These are phyloP conservation scores for Drosophila oshimai DNA, from an alignment of 1,140 invertebrate species.

Conservation along the genomic window DNA sequence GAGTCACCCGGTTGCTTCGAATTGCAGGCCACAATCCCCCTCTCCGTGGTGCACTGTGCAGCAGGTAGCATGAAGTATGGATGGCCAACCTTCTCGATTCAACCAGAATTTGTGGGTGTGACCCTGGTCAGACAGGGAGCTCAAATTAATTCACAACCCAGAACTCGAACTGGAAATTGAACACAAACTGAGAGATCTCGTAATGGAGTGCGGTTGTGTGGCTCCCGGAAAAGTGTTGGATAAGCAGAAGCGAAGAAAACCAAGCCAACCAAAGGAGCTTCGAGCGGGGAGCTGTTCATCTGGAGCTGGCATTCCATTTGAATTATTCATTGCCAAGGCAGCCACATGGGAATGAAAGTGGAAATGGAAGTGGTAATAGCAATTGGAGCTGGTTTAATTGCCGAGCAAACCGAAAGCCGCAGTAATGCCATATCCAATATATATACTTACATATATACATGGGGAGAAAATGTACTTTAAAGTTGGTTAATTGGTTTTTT, in stretches of 20 bases:
- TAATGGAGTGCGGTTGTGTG: conserved; percentile 32
- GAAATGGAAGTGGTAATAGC: conserved; percentile 8
- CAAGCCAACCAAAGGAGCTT: neutral
- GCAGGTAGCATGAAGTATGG: too few relatives aligned
- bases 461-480: neutral
- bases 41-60: neutral
- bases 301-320: conserved; percentile 33
- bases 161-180: neutral
- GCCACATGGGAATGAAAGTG: conserved; percentile 16
- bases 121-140: conserved; percentile 5
- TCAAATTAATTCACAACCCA: neutral
- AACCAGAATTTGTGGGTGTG: conserved; percentile 34
- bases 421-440: conserved; percentile 5
- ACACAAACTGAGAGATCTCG: neutral
- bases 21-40: conserved; percentile 5
- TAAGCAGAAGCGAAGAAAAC: conserved; percentile 10
- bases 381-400: conserved; percentile 38
- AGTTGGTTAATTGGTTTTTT: too few relatives aligned
- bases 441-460: too few relatives aligned
- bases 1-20: conserved; percentile 2
- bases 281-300: conserved; percentile 1
- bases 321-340: conserved; percentile 28
- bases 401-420: conserved; percentile 1
- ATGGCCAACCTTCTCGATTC: neutral
- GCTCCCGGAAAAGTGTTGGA: conserved; percentile 15